phyloP scores from a whole-genome alignment of 2,113 vertebrate species.

The Macquaria ambigua region DNA sequence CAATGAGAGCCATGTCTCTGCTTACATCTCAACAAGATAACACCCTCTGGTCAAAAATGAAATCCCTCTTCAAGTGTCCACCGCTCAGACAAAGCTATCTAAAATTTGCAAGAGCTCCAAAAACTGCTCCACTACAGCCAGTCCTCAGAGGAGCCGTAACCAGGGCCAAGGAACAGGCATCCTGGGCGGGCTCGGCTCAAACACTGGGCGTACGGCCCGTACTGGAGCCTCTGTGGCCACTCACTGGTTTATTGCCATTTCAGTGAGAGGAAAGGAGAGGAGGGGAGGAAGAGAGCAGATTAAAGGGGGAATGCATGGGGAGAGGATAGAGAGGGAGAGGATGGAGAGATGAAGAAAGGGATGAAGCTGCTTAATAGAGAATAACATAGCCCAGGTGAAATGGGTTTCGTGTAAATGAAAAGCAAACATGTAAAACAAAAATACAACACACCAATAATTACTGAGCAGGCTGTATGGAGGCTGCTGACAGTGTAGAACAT shows the following conservation, averaged over 20 bases:
- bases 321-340: conserved; percentile 5
- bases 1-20: not conserved
- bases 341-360: conserved; percentile 17
- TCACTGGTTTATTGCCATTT: conserved; percentile 66
- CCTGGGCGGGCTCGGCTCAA: conserved; percentile 64
- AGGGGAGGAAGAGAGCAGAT: not conserved
- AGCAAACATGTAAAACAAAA: not conserved
- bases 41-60: conserved; percentile 9
- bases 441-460: conserved; percentile 28
- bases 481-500: conserved; percentile 41
- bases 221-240: conserved; percentile 59
- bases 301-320: not conserved
- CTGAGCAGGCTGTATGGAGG: conserved; percentile 12
- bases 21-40: conserved; percentile 8
- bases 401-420: not conserved
- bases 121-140: conserved; percentile 50
- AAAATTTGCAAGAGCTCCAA: conserved; percentile 27
- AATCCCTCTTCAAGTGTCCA: conserved; percentile 19
- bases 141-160: conserved; percentile 58
- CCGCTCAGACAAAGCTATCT: conserved; percentile 34
- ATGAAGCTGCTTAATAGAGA: not conserved
- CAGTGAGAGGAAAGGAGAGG: conserved; percentile 21
- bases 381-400: not conserved
- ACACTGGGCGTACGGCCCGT: conserved; percentile 63
- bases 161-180: conserved; percentile 63